Percentiles rank a stretch among this genome's conserved stretches.
These are phyloP conservation scores for Tupiocoris notatus DNA, from an alignment of 2,888 invertebrate species.

Conservation along the genomic window DNA sequence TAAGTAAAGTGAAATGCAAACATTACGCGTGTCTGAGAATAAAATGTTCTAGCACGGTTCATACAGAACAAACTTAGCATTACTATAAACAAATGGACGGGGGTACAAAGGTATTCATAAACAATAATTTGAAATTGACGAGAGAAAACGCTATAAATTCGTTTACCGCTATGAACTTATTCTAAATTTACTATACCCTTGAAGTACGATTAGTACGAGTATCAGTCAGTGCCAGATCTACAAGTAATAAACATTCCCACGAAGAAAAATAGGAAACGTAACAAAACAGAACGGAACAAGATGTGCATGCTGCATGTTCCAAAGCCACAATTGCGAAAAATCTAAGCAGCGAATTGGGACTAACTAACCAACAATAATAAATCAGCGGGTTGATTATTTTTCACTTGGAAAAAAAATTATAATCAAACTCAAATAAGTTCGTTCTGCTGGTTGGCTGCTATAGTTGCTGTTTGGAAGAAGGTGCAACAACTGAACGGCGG, in stretches of 20 bases:
- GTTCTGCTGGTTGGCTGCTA: neutral
- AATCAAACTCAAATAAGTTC: neutral
- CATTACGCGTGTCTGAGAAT: too few species aligned
- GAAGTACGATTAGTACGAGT: neutral
- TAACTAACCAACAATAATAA: neutral
- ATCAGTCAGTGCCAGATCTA: neutral
- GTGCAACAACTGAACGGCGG: neutral
- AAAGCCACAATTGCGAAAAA: constrained; percentile 20
- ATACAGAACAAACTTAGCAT: too few species aligned
- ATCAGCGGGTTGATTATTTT: too few species aligned
- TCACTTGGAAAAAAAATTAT: neutral
- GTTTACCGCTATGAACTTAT: neutral
- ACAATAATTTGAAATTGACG: too few species aligned
- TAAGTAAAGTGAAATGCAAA: too few species aligned
- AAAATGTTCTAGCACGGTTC: too few species aligned
- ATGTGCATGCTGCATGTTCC: constrained; percentile 20
- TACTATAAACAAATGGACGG: too few species aligned
- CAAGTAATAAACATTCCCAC: neutral
- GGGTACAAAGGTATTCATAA: too few species aligned
- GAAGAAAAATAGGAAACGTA: neutral
- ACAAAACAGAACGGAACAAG: neutral
- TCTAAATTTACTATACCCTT: neutral
- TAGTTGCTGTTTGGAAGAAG: neutral
- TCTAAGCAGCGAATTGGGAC: constrained; percentile 19
- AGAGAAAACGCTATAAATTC: too few species aligned